Conservation (phyloP, 1,140 invertebrate genomes). For the Brevipalpus yothersi region DNA sequence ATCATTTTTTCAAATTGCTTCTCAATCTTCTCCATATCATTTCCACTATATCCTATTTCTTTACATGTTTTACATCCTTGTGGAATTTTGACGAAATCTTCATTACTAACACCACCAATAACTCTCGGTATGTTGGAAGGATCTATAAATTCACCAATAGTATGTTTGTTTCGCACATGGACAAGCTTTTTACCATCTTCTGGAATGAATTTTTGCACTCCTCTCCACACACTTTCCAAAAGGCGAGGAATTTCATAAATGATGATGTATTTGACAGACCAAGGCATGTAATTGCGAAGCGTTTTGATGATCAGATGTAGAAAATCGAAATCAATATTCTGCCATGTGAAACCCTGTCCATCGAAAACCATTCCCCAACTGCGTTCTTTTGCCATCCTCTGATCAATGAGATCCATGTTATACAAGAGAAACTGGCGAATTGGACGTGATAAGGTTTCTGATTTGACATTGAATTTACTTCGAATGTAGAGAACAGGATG, state of each 20-base stretch:
- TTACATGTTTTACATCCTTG: no score
- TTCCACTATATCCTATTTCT: no score
- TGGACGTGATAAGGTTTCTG: not conserved
- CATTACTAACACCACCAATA: not conserved
- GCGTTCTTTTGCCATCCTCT: not conserved
- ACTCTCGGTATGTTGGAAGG: not conserved
- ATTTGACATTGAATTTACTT: slow-evolving; percentile 2
- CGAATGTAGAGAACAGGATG: slow-evolving; percentile 1
- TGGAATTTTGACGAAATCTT: no score
- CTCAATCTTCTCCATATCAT: no score
- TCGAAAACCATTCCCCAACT: slow-evolving; percentile 2
- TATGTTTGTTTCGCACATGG: not conserved
- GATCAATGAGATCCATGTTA: slow-evolving; percentile 1
- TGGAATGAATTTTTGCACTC: not conserved
- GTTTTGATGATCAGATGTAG: not conserved
- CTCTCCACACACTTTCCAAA: not conserved
- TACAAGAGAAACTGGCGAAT: slow-evolving; percentile 2
- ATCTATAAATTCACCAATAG: not conserved
- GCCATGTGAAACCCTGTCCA: not conserved
- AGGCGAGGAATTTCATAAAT: slow-evolving; percentile 6
- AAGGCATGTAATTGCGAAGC: slow-evolving; percentile 2
- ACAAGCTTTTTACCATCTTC: not conserved
- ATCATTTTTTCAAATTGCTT: no score
- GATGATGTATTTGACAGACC: slow-evolving; percentile 1
- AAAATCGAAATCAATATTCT: slow-evolving; percentile 2